These are phyloP conservation scores for Thamnophis elegans DNA, from an alignment of 2,797 vertebrate species.

Conservation along the genomic window DNA sequence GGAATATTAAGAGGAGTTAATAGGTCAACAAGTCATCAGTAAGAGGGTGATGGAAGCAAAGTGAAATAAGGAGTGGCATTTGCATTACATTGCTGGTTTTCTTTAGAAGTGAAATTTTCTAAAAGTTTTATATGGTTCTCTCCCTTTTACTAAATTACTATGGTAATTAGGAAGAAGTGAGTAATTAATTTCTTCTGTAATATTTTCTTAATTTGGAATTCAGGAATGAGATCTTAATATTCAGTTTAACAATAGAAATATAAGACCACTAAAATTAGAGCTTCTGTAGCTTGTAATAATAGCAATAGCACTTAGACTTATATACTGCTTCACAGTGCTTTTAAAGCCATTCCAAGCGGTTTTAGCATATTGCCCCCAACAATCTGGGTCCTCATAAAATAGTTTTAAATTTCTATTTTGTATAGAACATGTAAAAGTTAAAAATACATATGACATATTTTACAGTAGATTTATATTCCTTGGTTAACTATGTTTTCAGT, in stretches of 20 bases:
- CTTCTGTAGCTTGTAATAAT: not conserved
- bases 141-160: constrained; percentile 3
- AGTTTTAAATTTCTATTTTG: not conserved
- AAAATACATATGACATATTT: not conserved
- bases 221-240: not conserved
- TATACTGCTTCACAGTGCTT: too few relatives aligned
- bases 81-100: constrained; percentile 5
- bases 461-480: not conserved
- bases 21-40: constrained; percentile 30
- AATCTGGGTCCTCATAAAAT: not conserved
- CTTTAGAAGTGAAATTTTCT: not conserved
- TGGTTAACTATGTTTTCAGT: not conserved
- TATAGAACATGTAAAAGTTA: not conserved
- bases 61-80: constrained; percentile 15
- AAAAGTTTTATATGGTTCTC: not conserved
- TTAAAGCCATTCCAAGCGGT: too few relatives aligned
- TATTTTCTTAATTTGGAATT: not conserved
- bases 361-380: too few relatives aligned
- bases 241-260: constrained; percentile 5
- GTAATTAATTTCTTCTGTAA: constrained; percentile 5
- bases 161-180: not conserved
- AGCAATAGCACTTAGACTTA: too few relatives aligned
- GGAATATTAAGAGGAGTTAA: not conserved
- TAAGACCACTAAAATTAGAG: not conserved
- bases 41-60: not conserved